phyloP scores from a whole-genome alignment of 2,888 invertebrate species.

The Morpho deidamia region DNA sequence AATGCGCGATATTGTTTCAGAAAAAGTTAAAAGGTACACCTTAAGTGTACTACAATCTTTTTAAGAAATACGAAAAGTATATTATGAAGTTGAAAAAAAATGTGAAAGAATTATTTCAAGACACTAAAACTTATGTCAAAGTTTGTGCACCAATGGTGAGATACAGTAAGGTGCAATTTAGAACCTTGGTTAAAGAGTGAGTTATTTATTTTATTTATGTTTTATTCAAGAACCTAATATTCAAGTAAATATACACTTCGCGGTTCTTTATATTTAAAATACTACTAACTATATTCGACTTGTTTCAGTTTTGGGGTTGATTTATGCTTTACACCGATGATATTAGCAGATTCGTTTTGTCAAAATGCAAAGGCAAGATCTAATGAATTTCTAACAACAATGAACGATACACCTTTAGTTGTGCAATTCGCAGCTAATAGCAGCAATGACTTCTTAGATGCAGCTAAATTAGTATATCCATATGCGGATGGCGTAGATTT shows the following conservation, averaged over 20 bases:
- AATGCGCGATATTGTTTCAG: no score
- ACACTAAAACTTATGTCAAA: slow-evolving; percentile 80
- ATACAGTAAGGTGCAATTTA: slow-evolving; percentile 83
- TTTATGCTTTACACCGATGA: slow-evolving; percentile 97
- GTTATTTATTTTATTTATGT: slow-evolving; percentile 28
- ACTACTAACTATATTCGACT: background rate
- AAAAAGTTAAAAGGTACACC: no score
- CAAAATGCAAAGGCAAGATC: slow-evolving; percentile 91
- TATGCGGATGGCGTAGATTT: slow-evolving; percentile 95
- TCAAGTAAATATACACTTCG: no score
- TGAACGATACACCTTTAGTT: slow-evolving; percentile 89
- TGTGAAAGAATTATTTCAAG: slow-evolving; percentile 82
- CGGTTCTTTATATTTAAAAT: no score
- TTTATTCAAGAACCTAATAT: no score
- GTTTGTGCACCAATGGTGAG: slow-evolving; percentile 98
- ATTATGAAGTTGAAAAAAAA: slow-evolving; percentile 18
- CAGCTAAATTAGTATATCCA: slow-evolving; percentile 89
- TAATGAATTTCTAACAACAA: slow-evolving; percentile 88
- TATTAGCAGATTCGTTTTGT: slow-evolving; percentile 95
- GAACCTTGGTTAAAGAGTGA: slow-evolving; percentile 66
- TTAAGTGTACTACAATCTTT: no score
- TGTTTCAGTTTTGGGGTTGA: slow-evolving; percentile 88
- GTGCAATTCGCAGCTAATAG: slow-evolving; percentile 97
- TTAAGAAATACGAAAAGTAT: background rate
- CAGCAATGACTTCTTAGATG: slow-evolving; percentile 88